Conservation (phyloP, 2,113 vertebrate species). For the Cricetomys ansorgei region DNA sequence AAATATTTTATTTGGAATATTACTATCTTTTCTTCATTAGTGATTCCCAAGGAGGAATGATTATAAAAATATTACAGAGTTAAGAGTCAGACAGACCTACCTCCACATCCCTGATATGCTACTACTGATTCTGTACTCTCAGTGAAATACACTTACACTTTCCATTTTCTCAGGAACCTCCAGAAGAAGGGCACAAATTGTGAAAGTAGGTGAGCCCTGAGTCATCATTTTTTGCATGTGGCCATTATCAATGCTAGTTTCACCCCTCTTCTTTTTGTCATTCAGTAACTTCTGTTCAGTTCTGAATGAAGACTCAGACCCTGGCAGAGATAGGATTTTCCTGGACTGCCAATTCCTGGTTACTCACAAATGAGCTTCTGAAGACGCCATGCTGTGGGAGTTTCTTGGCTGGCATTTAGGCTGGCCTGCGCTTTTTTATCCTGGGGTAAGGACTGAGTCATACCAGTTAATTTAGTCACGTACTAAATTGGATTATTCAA, state of each 20-base stretch:
- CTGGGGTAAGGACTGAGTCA: conserved; percentile 42
- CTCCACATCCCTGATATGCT: neutral
- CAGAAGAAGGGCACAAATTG: neutral
- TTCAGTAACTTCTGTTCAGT: conserved; percentile 37
- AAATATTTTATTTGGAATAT: neutral
- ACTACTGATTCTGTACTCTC: neutral
- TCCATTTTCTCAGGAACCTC: neutral
- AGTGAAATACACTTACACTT: neutral
- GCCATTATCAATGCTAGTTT: neutral
- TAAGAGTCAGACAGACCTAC: neutral
- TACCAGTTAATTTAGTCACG: conserved; percentile 31
- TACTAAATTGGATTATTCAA: conserved; percentile 49
- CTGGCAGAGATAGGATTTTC: conserved; percentile 32
- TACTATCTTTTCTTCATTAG: neutral
- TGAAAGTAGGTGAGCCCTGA: neutral
- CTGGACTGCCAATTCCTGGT: conserved; percentile 25
- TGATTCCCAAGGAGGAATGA: neutral
- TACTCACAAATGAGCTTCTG: conserved; percentile 51
- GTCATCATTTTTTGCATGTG: neutral
- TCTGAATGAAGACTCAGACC: conserved; percentile 19
- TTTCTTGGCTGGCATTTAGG: conserved; percentile 43
- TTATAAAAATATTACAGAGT: neutral
- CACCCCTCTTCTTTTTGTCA: neutral
- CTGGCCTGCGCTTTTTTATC: conserved; percentile 28
- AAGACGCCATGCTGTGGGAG: neutral